These are phyloP conservation scores for Felis catus DNA, from an alignment of 2,113 vertebrate species.

Conservation along the genomic window F.catus_Fca126_mat1.0 CM031423.1:12736501-12737000, in stretches of 20 bases:
- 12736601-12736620: too few relatives aligned
- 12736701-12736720: background rate
- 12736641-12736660: background rate
- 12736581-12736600: too few relatives aligned
- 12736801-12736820: too few relatives aligned
- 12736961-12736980: background rate
- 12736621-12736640: background rate
- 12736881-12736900: background rate
- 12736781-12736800: background rate
- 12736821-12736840: accelerated
- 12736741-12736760: background rate
- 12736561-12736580: background rate
- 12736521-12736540: background rate
- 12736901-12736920: background rate
- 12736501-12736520: background rate
- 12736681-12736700: accelerated
- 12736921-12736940: background rate
- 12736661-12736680: background rate
- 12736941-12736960: background rate
- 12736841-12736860: background rate
- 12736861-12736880: background rate
- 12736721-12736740: too few relatives aligned
- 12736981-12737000: background rate
- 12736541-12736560: background rate
- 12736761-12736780: background rate